A percentile compares a stretch with the other conserved stretches of the same genome.
Evolutionary conservation across 2,113 vertebrate species (phyloP).

Genomic region (Dipodomys stephensi): DNA sequence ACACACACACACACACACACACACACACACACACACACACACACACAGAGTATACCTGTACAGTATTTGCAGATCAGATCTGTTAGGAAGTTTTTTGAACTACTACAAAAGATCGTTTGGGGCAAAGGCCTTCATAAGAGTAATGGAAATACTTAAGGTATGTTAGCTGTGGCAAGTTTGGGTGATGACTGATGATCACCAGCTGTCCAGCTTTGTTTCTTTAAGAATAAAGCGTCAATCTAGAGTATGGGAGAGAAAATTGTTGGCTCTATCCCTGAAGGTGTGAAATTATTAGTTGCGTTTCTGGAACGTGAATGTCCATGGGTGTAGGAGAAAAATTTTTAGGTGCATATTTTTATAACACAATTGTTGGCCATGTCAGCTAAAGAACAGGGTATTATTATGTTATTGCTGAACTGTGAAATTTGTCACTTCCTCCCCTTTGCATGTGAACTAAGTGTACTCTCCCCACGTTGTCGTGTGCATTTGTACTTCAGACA

Average conservation of each 20-base stretch:
- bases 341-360: conserved; percentile 60
- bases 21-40: background rate
- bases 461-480: background rate
- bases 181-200: background rate
- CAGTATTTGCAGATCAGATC: background rate
- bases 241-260: conserved; percentile 14
- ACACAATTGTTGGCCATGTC: background rate
- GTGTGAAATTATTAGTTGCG: conserved; percentile 40
- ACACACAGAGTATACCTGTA: background rate
- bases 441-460: background rate
- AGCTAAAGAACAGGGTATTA: conserved; percentile 61
- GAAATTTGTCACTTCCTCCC: conserved; percentile 3
- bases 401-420: conserved; percentile 52
- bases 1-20: background rate
- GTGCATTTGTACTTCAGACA: background rate
- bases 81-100: background rate
- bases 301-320: conserved; percentile 28
- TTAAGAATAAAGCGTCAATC: conserved; percentile 47
- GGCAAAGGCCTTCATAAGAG: background rate
- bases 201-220: background rate
- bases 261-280: conserved; percentile 5
- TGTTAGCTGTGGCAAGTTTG: background rate
- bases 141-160: conserved; percentile 31
- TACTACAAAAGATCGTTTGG: background rate
- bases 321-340: conserved; percentile 7